Evolutionary conservation across 2,888 invertebrate species (phyloP), one percentile per base, ranked within the genome.

Genomic region (Euplexia lucipara): DNA sequence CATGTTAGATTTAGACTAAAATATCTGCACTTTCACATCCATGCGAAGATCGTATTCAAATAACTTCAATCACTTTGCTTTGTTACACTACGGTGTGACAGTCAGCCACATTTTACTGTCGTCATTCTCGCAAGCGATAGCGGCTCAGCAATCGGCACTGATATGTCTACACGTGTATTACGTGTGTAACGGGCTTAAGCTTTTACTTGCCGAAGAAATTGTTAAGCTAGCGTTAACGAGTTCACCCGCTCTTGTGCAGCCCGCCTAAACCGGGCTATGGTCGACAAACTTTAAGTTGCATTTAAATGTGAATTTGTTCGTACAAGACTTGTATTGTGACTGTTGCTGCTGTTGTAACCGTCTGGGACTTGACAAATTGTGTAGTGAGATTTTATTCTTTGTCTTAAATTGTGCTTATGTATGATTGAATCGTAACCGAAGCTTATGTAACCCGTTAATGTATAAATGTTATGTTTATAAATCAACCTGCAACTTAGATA

Each of bases 161-260:
- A 81, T 78, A 75, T 78, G 68, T 74, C 70, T 70, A 72, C 69
- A 73, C 76, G 75, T 81, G 77, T 85, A 72, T 82, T 79, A 82
- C 79, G 78, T 81, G 83, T 82, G 75, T 69, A 54, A 68, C 67
- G 67, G 69, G 61, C 76, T 76, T 72, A 75, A 58, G 64, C 35
- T 62, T 70, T 70, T 69, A 71, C 57, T 66, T 47, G 62, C 22
- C 18, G 20, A 66, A 63, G 64, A 70, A 70, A 75, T 73, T 65
- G 65, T 70, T 66, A 56, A 70, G 48, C 64, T 58, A 51, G 34
- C 49, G 62, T 63, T 82, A 69, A 80, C 54, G 67, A 76, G 72
- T 70, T 59, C 37, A 45, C 47, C 44, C 51, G 39, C n/a, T 78
- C 30, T 53, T 59, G 63, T 57, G 49, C n/a, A 2, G 6, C 39